Conservation (phyloP, 2,113 vertebrate species). For the Corythaeola cristata region DNA sequence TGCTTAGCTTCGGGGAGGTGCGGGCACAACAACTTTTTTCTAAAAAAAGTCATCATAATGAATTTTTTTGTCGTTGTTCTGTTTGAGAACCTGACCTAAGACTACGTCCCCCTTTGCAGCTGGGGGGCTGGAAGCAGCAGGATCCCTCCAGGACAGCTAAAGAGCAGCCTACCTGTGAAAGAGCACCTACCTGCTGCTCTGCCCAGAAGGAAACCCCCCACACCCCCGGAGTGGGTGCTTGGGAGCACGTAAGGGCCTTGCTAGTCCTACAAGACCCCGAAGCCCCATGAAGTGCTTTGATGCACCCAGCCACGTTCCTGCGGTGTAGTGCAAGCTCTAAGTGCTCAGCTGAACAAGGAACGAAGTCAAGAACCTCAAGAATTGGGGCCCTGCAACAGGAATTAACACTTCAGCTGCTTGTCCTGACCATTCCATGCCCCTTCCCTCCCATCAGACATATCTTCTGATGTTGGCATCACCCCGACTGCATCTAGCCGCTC, state of each 20-base stretch:
- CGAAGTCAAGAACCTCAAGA: not conserved
- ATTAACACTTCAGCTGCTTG: not conserved
- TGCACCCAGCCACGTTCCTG: accelerated
- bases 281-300: not conserved
- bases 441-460: not conserved
- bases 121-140: not conserved
- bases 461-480: not conserved
- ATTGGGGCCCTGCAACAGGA: not conserved
- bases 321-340: not conserved
- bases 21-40: not conserved
- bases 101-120: not conserved
- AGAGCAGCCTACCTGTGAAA: not conserved
- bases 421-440: not conserved
- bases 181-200: not conserved
- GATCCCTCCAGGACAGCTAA: constrained; percentile 25
- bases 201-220: constrained; percentile 15
- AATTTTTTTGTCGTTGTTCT: not conserved
- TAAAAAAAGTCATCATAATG: not conserved
- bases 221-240: not conserved
- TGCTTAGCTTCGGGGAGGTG: not conserved
- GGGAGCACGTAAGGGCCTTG: not conserved
- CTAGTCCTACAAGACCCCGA: accelerated
- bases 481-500: not conserved
- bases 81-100: constrained; percentile 15
- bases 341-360: not conserved